Base-by-base conservation (phyloP, 2,888 invertebrate genomes). In the Pseudeuparius sepicola region DNA sequence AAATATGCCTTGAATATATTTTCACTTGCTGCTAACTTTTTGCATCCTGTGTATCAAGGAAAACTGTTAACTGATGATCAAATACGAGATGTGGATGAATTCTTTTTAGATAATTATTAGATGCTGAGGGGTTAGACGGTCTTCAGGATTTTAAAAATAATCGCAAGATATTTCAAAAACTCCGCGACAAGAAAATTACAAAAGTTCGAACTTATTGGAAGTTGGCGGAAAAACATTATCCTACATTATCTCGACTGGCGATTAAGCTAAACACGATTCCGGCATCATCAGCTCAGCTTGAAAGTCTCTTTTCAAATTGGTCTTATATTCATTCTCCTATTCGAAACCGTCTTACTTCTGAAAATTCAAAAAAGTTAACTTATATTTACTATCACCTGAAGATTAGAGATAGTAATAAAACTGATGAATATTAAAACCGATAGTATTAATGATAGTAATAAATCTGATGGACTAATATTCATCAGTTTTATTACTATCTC, bases 221-320 rank as follows among this genome's bases (percentile, higher is more conserved):
- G 5, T 24, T 24, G 24, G 32, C 24, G 5, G 24, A 32, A 14
- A 32, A n/a, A 12, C 32, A 32, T 24, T 23, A 23, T 24, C 13
- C 28, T n/a, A 11, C 24, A 32, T 12, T 32, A 16, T 6, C 29
- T n/a, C 12, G 13, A 9, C 23, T 38, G 10, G 38, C 34, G 4
- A 28, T 34, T 7, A 38, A 38, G 10, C 27, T 38, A 14, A 20
- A 28, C 9, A 10, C 20, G 16, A 34, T 34, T 17, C 38, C 38
- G 14, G 27, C 38, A 3, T 38, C 34, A 3, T 34, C 34, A 15
- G 34, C 38, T 4, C 34, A 38, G 27, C 29, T 34, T 6, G 34
- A 38, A 27, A 27, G 34, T 24, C 24, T 38, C 16, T 34, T 38
- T 29, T 38, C 38, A 12, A 34, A 23, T 34, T 34, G 34, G 29